These are phyloP conservation scores for Anolis sagrei DNA, from an alignment of 2,113 vertebrate genomes.

Conservation along the genomic window DNA sequence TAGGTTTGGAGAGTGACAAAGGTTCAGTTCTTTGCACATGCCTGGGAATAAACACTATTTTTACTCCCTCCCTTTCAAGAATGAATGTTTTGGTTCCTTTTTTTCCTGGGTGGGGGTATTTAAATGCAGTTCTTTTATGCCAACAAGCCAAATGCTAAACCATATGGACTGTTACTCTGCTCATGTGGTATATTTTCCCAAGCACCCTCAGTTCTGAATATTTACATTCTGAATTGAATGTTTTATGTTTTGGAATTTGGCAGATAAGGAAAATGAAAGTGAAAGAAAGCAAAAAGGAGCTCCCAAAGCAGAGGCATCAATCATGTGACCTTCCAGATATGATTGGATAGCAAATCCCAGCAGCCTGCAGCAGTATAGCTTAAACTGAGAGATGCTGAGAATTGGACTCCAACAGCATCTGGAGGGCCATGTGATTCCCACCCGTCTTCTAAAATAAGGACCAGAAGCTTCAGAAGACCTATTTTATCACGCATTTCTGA, in stretches of 20 bases:
- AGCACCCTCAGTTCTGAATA: neutral
- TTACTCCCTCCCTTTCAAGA: neutral
- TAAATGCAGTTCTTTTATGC: neutral
- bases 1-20: neutral
- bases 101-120: neutral
- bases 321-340: neutral
- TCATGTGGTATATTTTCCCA: neutral
- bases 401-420: no score
- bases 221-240: neutral
- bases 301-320: no score
- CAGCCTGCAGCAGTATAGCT: no score
- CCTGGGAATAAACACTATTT: neutral
- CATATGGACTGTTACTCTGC: neutral
- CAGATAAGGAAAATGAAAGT: neutral
- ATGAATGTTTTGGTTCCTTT: neutral
- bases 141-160: neutral
- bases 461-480: no score
- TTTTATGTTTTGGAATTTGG: neutral
- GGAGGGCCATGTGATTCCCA: no score
- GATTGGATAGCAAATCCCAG: no score
- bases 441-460: no score
- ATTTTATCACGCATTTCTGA: no score
- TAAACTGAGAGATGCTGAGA: no score
- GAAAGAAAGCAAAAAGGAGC: neutral
- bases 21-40: neutral